Base-by-base conservation (phyloP, 2,113 vertebrate species). In the Gadus chalcogrammus region DNA sequence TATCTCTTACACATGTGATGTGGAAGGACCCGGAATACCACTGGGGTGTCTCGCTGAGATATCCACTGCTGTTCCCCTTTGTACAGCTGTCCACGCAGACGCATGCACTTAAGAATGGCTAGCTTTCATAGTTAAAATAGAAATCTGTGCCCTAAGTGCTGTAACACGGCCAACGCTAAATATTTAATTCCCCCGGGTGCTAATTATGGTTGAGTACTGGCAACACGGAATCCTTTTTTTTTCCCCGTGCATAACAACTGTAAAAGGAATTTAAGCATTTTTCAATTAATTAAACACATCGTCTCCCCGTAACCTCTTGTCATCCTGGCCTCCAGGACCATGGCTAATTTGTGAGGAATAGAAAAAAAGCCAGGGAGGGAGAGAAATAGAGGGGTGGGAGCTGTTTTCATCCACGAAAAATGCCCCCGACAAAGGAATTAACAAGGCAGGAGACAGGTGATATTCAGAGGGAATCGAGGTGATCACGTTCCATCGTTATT, bases 201-300 rank as follows among this genome's bases (percentile, higher is more conserved):
- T 96, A 99, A 99, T 99, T 99, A 99, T 92, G 95, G 95, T 92
- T 92, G 93, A 95, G 94, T 92, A 92, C 94, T 96, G 96, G 95
- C 96, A 98, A 98, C 95, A 95, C 84, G 88, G 95, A 95, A 96
- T 96, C 94, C 93, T 79, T 83, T 90, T 91, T 91, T 92, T 91
- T 91, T 71, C 85, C 88, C 85, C 87, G 85, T 82, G 74, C 95
- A 97, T 98, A 98, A 98, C 95, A 98, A 99, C 95, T 96, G 95
- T 97, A 96, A 98, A 97, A 97, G 97, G 95, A 95, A 96, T 98
- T 94, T 95, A 94, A 98, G 95, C 95, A 95, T 96, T 97, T 97
- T 97, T 96, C 96, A 98, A 98, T 98, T 98, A 99, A 99, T 98
- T 98, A 98, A 98, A 99, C 95, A 99, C 96, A 98, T 92, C 97